Base-by-base conservation (phyloP, 2,888 invertebrate species). In the Orthosia gracilis region DNA sequence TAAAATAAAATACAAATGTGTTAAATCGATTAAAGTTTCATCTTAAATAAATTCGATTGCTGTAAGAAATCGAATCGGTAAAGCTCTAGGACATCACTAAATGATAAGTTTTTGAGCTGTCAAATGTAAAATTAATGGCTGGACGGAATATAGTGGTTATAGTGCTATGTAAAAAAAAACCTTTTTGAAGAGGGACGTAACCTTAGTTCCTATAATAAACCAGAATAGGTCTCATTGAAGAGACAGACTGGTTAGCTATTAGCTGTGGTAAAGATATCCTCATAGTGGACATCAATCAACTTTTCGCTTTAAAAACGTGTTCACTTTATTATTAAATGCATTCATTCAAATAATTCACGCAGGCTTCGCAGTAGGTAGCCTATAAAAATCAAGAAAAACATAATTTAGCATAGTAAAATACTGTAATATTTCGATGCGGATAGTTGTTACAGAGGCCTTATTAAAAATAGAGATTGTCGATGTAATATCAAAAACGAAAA, bases 211-310 rank as follows among this genome's bases (percentile, higher is more conserved):
- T 45, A 45, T 0, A 26, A 31, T 26, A 31, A 58, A 26, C 40
- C 26, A 49, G 55, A 61, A 62, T 52, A 23, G 47, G 64, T 69
- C 9, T 23, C 15, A 52, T 63, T n/a, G 59, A 15, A 62, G 13
- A 47, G 13, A 63, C 50, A n/a, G 58, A 64, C 71, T 73, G 73
- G 65, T 55, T 54, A 23, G 54, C 18, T 58, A 18, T 21, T 45
- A 23, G 26, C n/a, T 50, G 4, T 26, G 26, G n/a, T 63, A 13
- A 64, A 3, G 23, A 31, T 21, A 15, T 40, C 64, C 21, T 17
- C 9, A 7, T n/a, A 54, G 47, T 66, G 26, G 26, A 18, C 12
- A 7, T 3, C 7, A 21, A 26, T 7, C 12, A 26, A 31, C 18
- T 13, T 58, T 58, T 59, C 31, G n/a, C 31, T 57, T 23, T 57